Percentiles rank a stretch among this genome's conserved stretches.
Conservation (phyloP, 2,888 invertebrate genomes). For the Sicus ferrugineus region DNA sequence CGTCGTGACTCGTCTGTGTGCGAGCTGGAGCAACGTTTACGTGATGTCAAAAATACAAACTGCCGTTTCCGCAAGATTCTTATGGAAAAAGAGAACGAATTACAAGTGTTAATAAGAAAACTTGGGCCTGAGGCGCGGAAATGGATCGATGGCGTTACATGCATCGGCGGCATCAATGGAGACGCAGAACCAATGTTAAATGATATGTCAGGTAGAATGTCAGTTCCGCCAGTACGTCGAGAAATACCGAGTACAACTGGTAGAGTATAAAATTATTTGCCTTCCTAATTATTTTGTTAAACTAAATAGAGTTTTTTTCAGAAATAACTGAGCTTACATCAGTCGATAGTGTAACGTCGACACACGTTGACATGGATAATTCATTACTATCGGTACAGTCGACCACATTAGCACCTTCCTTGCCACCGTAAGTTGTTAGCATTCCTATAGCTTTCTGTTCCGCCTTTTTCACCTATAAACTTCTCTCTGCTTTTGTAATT, state of each 20-base stretch:
- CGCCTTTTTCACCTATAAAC: background rate
- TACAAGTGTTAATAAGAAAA: constrained; percentile 69
- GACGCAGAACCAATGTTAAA: constrained; percentile 60
- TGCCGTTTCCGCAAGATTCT: constrained; percentile 83
- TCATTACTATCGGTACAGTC: constrained; percentile 59
- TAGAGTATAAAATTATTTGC: constrained; percentile 37
- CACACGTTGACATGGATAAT: constrained; percentile 69
- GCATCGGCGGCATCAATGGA: constrained; percentile 45
- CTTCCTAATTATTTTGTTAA: background rate
- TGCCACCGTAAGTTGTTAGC: constrained; percentile 54
- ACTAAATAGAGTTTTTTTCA: constrained; percentile 49
- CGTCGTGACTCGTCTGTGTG: constrained; percentile 83
- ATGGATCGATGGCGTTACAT: constrained; percentile 63
- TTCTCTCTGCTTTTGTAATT: background rate
- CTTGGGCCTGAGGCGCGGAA: constrained; percentile 64
- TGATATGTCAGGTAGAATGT: constrained; percentile 56
- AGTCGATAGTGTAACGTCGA: constrained; percentile 75
- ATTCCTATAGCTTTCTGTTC: background rate
- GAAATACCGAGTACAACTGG: constrained; percentile 65
- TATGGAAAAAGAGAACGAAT: constrained; percentile 82
- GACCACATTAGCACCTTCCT: constrained; percentile 56
- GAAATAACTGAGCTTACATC: constrained; percentile 79
- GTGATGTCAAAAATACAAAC: constrained; percentile 85
- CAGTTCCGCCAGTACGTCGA: constrained; percentile 60
- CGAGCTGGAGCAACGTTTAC: constrained; percentile 82